Base-by-base conservation (phyloP, 2,888 invertebrate species). In the Galeopsomyia nigrocyanea region DNA sequence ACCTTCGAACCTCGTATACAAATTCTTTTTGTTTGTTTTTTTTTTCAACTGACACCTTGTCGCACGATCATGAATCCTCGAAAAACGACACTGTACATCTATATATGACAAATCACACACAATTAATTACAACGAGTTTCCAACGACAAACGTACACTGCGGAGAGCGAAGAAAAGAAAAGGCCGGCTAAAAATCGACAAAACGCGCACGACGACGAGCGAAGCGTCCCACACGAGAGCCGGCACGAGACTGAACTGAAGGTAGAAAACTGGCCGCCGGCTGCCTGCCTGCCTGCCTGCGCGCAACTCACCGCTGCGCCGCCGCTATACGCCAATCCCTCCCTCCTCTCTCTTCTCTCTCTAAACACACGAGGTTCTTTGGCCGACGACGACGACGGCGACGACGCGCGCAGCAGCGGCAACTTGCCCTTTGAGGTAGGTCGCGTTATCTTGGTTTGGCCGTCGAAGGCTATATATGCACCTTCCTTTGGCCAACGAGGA, bases 201-300 rank as follows among this genome's bases (percentile, higher is more conserved):
- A 14, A 19, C 7, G 26, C 14, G 19, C 17, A 51, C 13, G 49
- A 19, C 46, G 22, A 5, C 60, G 70, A 65, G 13, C 71, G 57
- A 70, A 19, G 72, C 76, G 63, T 65, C 71, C 75, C 7, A 65
- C 31, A 19, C 76, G 75, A 71, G 75, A 71, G 77, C 72, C 73
- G 75, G 71, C 73, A 74, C 80, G 77, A 78, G 77, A 80, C 80
- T 80, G 79, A 10, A 26, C 26, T 13, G 1, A 17, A 63, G 49
- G 49, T 51, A 39, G 39, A 39, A 39, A 39, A 39, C 17, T 53
- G 17, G 17, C 53, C 39, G 63, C 71, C 69, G 50, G 76, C 73
- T 70, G n/a, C n/a, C n/a, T n/a, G n/a, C n/a, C n/a, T n/a, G n/a
- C n/a, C n/a, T n/a, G n/a, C n/a, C n/a, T n/a, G 26, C 13, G 72